Base-by-base conservation (phyloP, 2,888 invertebrate genomes). In the Germaria angustata region DNA sequence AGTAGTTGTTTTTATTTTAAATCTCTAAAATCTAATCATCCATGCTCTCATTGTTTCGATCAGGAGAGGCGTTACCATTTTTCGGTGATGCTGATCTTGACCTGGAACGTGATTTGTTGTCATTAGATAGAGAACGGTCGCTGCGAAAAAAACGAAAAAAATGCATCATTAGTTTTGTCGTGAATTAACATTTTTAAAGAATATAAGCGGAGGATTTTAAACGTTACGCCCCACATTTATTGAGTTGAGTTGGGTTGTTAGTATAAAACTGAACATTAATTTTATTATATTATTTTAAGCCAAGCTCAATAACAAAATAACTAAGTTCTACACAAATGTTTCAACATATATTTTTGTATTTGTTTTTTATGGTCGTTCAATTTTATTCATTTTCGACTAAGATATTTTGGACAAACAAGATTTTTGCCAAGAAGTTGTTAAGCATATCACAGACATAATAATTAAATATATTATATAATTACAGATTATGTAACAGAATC, bases 41-140 rank as follows among this genome's bases (percentile, higher is more conserved):
- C 89, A 91, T 91, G 86, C 92, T 92, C 87, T 92, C 92, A 84
- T 91, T 91, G 86, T 90, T 91, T 87, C 91, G 89, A 84, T 92
- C 92, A 55, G 92, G 91, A 65, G 92, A 92, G 73, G 91, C 92
- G 86, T 92, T 92, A 86, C 92, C 92, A 83, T 92, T 92, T 81
- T 92, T 92, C 49, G 92, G 91, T 36, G 93, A 92, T 81, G 90
- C 91, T 80, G 92, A 92, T 85, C 93, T 90, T 44, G 92, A 92
- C 82, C 93, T 90, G 57, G 92, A 92, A 85, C 93, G 90, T 22
- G 93, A 93, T 86, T 92, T 92, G 84, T 95, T 95, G 90, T 95
- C 95, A 86, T 92, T 92, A 36, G 95, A 95, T 59, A 93, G 93
- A 75, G 95, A 95, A 77, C 94, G 93, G 87, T 94, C 94, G 91